Conservation (phyloP, 2,797 vertebrate genomes). For the Clarias pachynema region DNA sequence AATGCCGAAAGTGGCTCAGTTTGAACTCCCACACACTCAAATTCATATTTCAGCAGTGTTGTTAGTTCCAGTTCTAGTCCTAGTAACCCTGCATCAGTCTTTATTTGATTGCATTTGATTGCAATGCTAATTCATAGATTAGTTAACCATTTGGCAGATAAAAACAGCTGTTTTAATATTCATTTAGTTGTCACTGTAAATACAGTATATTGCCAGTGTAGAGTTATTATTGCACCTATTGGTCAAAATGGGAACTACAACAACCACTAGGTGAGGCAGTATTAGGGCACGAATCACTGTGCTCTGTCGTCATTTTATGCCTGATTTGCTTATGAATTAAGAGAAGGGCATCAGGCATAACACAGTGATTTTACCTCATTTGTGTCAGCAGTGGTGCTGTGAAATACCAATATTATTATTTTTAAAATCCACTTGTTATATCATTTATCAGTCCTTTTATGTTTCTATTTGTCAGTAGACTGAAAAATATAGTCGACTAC, state of each 20-base stretch:
- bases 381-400: background rate
- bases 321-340: background rate
- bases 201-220: background rate
- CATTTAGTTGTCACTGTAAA: background rate
- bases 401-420: background rate
- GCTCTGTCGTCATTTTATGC: too few species aligned
- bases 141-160: background rate
- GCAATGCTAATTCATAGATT: background rate
- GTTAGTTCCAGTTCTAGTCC: background rate
- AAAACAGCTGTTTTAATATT: background rate
- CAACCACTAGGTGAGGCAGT: background rate
- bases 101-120: background rate
- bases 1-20: constrained; percentile 29
- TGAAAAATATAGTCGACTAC: background rate
- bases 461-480: background rate
- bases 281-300: background rate
- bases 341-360: background rate
- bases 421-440: background rate
- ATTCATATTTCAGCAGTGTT: constrained; percentile 28
- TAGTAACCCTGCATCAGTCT: background rate
- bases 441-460: background rate
- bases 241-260: background rate
- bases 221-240: background rate
- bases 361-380: background rate
- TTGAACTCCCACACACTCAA: constrained; percentile 34